Evolutionary conservation across 92 coral and sea anemone genomes (phyloP), one percentile per base, ranked within the genome.

Genomic region (Chrysogorgia sp.): DNA sequence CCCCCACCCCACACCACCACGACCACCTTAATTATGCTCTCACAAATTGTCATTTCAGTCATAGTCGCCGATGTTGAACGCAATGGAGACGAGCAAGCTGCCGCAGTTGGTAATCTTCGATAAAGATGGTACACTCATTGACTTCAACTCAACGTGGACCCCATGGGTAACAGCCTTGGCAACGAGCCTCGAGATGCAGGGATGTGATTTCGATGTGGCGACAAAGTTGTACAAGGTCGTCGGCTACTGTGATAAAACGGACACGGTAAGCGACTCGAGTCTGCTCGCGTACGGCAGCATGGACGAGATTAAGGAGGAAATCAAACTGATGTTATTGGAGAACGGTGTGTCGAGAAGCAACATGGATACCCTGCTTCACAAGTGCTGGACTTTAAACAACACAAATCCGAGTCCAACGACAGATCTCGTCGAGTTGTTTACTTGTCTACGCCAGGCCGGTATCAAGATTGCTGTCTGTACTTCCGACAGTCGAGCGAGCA

Each of bases 71-170:
- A 12, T 12, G 12, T 37, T 12, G 43, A 37, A 5, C 43, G 6
- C 12, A 37, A 37, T 37, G 5, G 5, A 37, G 20, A 52, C 59
- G 5, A 52, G 22, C 53, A 58, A 82, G 52, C 87, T 90, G 6
- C 90, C 92, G 14, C 84, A 89, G 6, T 86, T 94, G 79, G 84
- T 94, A 29, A 91, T 94, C 31, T 94, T 94, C 26, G 98, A 94
- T 86, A 94, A 94, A 52, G 98, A 94, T 69, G 98, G 98, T 25
- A 94, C 98, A 33, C 43, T 94, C 77, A 94, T 94, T 61, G 97
- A 94, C 48, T 84, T 89, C 35, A 86, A 94, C 35, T 84, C 94
- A 17, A 96, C 92, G 26, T 94, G 98, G 98, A 81, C 90, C 19
- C 96, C 93, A 19, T 94, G 98, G 98, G 83, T 94, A 83, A 89